Base-by-base conservation (phyloP, 2,888 invertebrate genomes). In the Thecocarcelia acutangulata region DNA sequence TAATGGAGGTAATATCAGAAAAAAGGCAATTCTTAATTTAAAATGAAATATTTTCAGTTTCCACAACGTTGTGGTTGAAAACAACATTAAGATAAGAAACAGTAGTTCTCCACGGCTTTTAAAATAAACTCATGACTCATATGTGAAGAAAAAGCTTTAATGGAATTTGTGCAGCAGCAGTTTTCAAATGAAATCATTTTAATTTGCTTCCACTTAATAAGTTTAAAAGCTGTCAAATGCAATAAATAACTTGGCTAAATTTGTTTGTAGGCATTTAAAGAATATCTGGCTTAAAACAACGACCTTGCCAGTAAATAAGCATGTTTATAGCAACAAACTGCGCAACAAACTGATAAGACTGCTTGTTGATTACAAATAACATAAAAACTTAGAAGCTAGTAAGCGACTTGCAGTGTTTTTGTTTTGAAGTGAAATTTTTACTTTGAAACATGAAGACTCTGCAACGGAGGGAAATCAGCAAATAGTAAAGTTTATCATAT, bases 61-160 rank as follows among this genome's bases (percentile, higher is more conserved):
- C 24, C 33, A 66, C 50, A 64, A 58, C 15, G 58, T 24, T 64
- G 58, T 58, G 69, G 33, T 33, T 44, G 19, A 54, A 44, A 54
- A 44, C 63, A 44, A 33, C 33, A 54, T 54, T 13, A 42, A 73
- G 80, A 80, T 75, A 80, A 75, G 64, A 59, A 75, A 54, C 75
- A 70, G 75, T 70, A 75, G 80, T 74, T 37, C 56, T 21, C 37
- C 44, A 21, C 42, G 48, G 46, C 74, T 63, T 74, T 63, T 59
- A 66, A 80, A 58, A 52, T 58, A 63, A 74, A 63, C 48, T 8
- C 44, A 46, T 80, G 80, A 80, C 75, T 80, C 80, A 80, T 59
- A 64, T 33, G 33, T 9, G 33, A 5, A 24, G 24, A 33, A 33
- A 3, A 64, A 24, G n/a, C 24, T 15, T 61, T 12, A 42, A 17